A percentile compares a stretch with the other conserved stretches of the same genome.
Evolutionary conservation across 2,888 invertebrate genomes (phyloP).

Genomic region (Liopterus haemorrhoidalis): DNA sequence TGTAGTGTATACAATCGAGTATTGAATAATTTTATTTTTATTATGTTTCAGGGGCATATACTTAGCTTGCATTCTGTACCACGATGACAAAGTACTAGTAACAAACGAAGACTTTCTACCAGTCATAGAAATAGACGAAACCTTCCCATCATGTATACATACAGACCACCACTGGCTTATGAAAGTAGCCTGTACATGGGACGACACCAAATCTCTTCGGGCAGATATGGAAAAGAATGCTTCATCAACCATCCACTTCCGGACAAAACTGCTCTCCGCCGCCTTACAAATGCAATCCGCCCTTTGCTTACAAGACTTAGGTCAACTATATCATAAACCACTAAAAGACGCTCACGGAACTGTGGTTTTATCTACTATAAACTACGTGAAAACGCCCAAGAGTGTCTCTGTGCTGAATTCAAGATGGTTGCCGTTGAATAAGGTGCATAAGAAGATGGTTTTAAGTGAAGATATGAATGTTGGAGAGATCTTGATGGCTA

Average conservation of each 20-base stretch:
- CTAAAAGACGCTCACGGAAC: slow-evolving; percentile 84
- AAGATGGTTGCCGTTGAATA: slow-evolving; percentile 84
- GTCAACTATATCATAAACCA: slow-evolving; percentile 89
- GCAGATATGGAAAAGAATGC: slow-evolving; percentile 92
- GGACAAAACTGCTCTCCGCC: slow-evolving; percentile 86
- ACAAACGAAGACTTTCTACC: slow-evolving; percentile 97
- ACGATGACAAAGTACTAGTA: slow-evolving; percentile 91
- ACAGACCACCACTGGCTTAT: slow-evolving; percentile 97
- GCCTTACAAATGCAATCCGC: slow-evolving; percentile 91
- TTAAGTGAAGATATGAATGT: slow-evolving; percentile 71
- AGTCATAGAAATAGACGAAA: slow-evolving; percentile 94
- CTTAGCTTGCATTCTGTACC: slow-evolving; percentile 86
- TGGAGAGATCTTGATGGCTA: slow-evolving; percentile 77
- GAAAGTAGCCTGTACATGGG: slow-evolving; percentile 97
- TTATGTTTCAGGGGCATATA: slow-evolving; percentile 79
- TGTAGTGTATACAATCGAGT: no score
- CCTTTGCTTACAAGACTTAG: slow-evolving; percentile 86
- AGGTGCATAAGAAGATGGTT: slow-evolving; percentile 72
- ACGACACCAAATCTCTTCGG: slow-evolving; percentile 86
- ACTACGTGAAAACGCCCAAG: slow-evolving; percentile 74
- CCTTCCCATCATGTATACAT: slow-evolving; percentile 85
- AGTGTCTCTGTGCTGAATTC: slow-evolving; percentile 83
- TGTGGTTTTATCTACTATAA: slow-evolving; percentile 82
- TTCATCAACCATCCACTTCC: slow-evolving; percentile 84
- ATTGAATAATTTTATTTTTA: no score